A percentile compares a stretch with the other conserved stretches of the same genome.
Conservation (phyloP, 2,113 vertebrate genomes). For the Hymenochirus boettgeri region DNA sequence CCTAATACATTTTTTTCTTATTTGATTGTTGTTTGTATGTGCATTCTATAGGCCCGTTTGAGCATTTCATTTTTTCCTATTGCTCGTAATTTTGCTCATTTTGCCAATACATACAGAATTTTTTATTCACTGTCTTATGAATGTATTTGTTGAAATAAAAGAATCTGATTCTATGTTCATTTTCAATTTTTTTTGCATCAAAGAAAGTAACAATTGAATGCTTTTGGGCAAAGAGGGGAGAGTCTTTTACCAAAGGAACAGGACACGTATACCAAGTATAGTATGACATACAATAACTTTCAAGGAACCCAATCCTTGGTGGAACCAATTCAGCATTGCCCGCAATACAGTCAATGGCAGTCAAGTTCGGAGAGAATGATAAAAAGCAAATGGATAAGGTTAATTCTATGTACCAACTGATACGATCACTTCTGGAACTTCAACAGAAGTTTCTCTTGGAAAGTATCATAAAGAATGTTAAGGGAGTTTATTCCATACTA, state of each 20-base stretch:
- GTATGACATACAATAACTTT: constrained; percentile 49
- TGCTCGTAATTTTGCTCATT: no score
- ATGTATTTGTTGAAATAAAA: no score
- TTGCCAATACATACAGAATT: no score
- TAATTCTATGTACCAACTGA: constrained; percentile 19
- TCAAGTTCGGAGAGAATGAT: constrained; percentile 44
- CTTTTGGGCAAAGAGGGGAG: constrained; percentile 40
- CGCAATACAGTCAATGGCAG: constrained; percentile 14
- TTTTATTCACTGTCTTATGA: no score
- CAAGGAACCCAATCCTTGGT: constrained; percentile 44
- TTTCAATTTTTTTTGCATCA: constrained; percentile 40
- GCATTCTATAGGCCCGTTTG: no score
- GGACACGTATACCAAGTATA: constrained; percentile 52
- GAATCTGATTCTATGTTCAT: no score
- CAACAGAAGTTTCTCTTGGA: constrained; percentile 2
- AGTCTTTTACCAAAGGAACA: not conserved
- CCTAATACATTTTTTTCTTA: no score
- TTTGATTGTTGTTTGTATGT: no score
- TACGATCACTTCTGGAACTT: constrained; percentile 27
- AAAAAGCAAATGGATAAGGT: constrained; percentile 30
- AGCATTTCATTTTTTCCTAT: no score
- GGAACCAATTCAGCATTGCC: constrained; percentile 30
- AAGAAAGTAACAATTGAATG: constrained; percentile 45
- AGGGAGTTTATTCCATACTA: not conserved
- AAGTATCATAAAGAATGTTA: not conserved